These are phyloP conservation scores for Pygmarrhopalites habei DNA, from an alignment of 1,140 invertebrate species.

Conservation along the genomic window DNA sequence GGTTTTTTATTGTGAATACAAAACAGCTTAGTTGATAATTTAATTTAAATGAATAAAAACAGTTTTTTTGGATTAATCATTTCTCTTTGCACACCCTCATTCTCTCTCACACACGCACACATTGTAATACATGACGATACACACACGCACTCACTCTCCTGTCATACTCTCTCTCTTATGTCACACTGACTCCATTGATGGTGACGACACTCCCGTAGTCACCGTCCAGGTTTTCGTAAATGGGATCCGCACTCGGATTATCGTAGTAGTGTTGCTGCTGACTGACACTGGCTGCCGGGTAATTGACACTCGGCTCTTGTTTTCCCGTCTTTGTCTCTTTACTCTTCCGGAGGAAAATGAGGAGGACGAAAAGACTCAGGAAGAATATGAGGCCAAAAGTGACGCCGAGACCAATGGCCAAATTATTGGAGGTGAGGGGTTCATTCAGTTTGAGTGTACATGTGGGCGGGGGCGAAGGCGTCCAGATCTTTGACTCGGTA, in stretches of 20 bases:
- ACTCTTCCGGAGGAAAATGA: slow-evolving; percentile 14
- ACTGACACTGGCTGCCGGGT: slow-evolving; percentile 1
- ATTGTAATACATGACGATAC: no score
- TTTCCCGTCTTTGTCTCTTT: slow-evolving; percentile 21
- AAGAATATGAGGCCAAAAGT: slow-evolving; percentile 41
- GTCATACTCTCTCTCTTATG: no score
- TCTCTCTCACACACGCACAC: no score
- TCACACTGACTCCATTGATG: slow-evolving; percentile 36
- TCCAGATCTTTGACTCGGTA: slow-evolving; percentile 37
- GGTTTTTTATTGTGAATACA: no score
- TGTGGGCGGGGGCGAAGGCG: slow-evolving; percentile 31
- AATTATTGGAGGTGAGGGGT: slow-evolving; percentile 38
- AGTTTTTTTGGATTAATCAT: no score
- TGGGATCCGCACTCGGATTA: slow-evolving; percentile 35
- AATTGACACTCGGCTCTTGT: slow-evolving; percentile 32
- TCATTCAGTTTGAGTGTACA: slow-evolving; percentile 30
- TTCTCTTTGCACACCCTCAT: no score
- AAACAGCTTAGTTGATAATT: no score
- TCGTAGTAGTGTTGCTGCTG: slow-evolving; percentile 32
- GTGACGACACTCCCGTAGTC: slow-evolving; percentile 34
- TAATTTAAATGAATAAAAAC: no score
- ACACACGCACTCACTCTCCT: no score
- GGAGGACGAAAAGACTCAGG: slow-evolving; percentile 43
- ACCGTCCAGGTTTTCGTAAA: slow-evolving; percentile 37
- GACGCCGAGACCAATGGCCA: slow-evolving; percentile 45